Percentiles rank a stretch among this genome's conserved stretches.
Evolutionary conservation across 2,797 vertebrate species (phyloP).

Genomic region (Eulemur mongoz): DNA sequence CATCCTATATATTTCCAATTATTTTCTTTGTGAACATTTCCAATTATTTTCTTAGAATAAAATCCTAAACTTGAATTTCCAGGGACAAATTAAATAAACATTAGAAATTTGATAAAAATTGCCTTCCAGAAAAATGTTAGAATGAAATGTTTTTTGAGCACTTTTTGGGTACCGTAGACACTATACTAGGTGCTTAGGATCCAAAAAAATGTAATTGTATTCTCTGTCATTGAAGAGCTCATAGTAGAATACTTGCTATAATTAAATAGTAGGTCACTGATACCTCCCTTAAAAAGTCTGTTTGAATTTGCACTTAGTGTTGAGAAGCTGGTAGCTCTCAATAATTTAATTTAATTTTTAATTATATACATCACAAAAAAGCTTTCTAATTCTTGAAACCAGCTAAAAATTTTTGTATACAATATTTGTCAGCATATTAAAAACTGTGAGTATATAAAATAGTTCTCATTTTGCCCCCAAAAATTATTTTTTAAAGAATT

Average conservation of each 20-base stretch:
- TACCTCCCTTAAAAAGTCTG: background rate
- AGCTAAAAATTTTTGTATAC: background rate
- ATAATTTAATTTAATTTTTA: background rate
- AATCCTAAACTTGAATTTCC: constrained; percentile 29
- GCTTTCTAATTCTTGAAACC: background rate
- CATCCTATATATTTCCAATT: background rate
- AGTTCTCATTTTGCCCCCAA: background rate
- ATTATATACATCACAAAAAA: background rate
- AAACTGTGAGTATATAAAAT: background rate
- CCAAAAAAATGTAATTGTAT: background rate
- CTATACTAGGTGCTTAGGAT: background rate
- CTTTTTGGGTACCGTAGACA: background rate
- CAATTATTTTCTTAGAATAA: background rate
- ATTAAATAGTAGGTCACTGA: background rate
- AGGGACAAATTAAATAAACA: background rate
- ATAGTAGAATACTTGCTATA: background rate
- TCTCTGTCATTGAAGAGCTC: background rate
- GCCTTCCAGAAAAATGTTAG: background rate
- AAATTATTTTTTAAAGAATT: background rate
- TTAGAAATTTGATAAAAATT: constrained; percentile 1
- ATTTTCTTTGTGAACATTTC: constrained; percentile 10
- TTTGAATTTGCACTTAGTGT: background rate
- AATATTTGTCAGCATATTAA: background rate
- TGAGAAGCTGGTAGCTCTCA: background rate
- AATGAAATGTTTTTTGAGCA: background rate